These are phyloP conservation scores for Esox lucius DNA, from an alignment of 2,797 vertebrate species.

Conservation along the genomic window DNA sequence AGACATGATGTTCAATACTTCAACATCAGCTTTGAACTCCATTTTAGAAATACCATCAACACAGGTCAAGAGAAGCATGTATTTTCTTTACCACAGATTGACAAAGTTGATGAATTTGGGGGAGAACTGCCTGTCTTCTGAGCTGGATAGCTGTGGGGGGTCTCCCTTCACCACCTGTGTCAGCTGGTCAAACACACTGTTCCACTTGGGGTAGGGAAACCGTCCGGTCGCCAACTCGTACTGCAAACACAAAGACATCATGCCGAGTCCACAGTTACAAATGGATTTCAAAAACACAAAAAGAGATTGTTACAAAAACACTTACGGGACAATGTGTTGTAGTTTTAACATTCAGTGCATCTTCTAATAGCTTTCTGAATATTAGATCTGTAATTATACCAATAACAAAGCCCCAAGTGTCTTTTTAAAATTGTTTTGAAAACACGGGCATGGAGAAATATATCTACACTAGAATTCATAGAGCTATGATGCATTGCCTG, in stretches of 20 bases:
- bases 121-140: constrained; percentile 94
- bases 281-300: neutral
- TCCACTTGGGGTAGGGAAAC: constrained; percentile 98
- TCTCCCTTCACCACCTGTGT: constrained; percentile 98
- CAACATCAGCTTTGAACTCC: neutral
- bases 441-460: too few relatives aligned
- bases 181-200: constrained; percentile 97
- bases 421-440: too few relatives aligned
- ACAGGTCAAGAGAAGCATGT: neutral
- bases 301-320: neutral
- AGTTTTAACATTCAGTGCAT: neutral
- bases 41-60: neutral
- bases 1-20: neutral
- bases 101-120: constrained; percentile 98
- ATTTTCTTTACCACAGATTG: constrained; percentile 88
- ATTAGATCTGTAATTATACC: neutral
- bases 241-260: constrained; percentile 61
- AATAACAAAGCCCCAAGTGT: too few relatives aligned
- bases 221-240: constrained; percentile 94
- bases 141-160: constrained; percentile 94
- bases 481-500: too few relatives aligned
- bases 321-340: neutral
- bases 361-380: neutral
- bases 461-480: too few relatives aligned
- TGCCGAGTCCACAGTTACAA: neutral